phyloP scores from a whole-genome alignment of 2,888 invertebrate genomes.

The Cephus pulcher region DNA sequence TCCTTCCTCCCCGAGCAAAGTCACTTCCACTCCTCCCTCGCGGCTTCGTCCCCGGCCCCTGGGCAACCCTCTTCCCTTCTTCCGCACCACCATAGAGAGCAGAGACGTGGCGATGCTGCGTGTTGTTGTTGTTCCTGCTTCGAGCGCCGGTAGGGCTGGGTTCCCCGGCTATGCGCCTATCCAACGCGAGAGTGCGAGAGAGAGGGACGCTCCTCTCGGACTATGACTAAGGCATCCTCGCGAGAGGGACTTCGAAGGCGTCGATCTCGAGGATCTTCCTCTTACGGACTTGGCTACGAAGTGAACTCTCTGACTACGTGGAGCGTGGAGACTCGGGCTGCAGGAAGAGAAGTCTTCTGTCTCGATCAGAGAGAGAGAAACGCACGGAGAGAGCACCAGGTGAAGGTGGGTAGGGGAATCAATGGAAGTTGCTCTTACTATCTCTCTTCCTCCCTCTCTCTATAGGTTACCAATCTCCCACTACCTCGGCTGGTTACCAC shows the following conservation, averaged over 20 bases:
- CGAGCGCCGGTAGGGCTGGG: conserved; percentile 1
- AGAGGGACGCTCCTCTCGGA: neutral
- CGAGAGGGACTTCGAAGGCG: neutral
- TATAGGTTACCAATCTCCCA: neutral
- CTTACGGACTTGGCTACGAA: neutral
- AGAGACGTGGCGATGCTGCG: neutral
- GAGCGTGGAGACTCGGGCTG: neutral
- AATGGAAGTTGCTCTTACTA: conserved; percentile 39
- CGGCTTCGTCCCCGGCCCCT: conserved; percentile 1
- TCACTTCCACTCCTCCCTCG: conserved; percentile 6
- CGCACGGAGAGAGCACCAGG: conserved; percentile 15
- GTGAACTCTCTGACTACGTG: neutral
- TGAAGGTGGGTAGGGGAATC: conserved; percentile 40
- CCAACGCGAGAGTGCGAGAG: neutral
- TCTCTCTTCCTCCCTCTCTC: conserved; percentile 21
- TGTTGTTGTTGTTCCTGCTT: neutral
- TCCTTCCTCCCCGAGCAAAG: neutral
- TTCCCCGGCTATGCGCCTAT: neutral
- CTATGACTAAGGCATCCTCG: neutral
- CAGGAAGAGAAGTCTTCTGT: conserved; percentile 20
- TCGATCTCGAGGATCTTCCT: neutral
- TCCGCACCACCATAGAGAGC: neutral
- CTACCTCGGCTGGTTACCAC: neutral
- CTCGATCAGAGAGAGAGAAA: conserved; percentile 20
- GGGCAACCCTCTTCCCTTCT: conserved; percentile 7